These are phyloP conservation scores for Drosophila monieri DNA, from an alignment of 2,888 invertebrate genomes.

Conservation along the genomic window DNA sequence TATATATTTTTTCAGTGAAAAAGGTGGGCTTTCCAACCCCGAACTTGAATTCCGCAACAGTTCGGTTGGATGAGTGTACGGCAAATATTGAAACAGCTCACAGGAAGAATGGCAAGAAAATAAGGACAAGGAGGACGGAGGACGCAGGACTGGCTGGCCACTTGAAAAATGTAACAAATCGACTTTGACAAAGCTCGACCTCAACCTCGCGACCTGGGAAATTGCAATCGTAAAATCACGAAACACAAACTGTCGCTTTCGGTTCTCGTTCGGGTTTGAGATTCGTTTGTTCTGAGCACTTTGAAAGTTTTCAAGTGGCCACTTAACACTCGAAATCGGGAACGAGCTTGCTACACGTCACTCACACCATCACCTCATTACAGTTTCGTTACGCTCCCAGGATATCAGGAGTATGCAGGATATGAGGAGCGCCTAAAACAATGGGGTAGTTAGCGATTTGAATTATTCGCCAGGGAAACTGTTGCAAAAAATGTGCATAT, in stretches of 20 bases:
- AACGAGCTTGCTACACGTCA: conserved; percentile 35
- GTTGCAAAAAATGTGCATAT: conserved; percentile 6
- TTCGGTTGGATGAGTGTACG: conserved; percentile 59
- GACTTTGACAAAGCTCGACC: conserved; percentile 78
- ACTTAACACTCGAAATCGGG: conserved; percentile 63
- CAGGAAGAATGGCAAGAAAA: conserved; percentile 1
- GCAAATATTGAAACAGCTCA: conserved; percentile 55
- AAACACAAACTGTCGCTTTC: conserved; percentile 32
- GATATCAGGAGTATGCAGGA: conserved; percentile 55
- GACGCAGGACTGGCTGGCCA: conserved; percentile 46
- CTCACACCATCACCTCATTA: conserved; percentile 56
- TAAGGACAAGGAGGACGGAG: conserved; percentile 9
- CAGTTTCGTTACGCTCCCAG: conserved; percentile 60
- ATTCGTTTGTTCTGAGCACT: conserved; percentile 47
- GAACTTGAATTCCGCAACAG: conserved; percentile 66
- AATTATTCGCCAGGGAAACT: conserved; percentile 24
- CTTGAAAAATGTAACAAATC: conserved; percentile 81
- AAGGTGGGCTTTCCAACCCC: conserved; percentile 48
- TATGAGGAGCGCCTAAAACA: conserved; percentile 63
- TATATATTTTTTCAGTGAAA: conserved; percentile 6
- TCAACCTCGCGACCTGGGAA: conserved; percentile 59
- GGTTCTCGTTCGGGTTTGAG: conserved; percentile 38
- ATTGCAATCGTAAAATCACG: conserved; percentile 24
- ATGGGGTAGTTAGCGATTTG: conserved; percentile 61
- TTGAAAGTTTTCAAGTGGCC: conserved; percentile 53